These are phyloP conservation scores for Staurois parvus DNA, from an alignment of 2,797 vertebrate species.

Conservation along the genomic window DNA sequence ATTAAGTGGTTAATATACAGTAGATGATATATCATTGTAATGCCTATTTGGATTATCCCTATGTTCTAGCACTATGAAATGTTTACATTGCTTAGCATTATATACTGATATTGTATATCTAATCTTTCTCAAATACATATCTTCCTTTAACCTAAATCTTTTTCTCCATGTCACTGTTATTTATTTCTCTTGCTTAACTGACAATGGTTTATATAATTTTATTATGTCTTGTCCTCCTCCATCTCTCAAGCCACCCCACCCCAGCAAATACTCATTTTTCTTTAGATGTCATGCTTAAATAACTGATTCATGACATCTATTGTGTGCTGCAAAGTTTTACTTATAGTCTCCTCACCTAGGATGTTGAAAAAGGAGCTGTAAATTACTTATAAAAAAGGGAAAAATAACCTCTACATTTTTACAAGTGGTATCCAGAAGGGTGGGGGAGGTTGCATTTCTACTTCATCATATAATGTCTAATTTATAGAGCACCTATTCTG, in stretches of 20 bases:
- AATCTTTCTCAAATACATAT: neutral
- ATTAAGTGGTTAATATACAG: no score
- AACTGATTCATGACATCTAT: slow-evolving; percentile 57
- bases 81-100: neutral
- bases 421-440: neutral
- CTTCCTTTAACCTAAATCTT: slow-evolving; percentile 28
- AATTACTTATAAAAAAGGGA: slow-evolving; percentile 48
- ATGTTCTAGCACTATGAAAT: neutral
- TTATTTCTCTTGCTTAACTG: slow-evolving; percentile 27
- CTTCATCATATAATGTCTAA: slow-evolving; percentile 42
- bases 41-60: neutral
- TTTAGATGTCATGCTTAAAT: slow-evolving; percentile 54
- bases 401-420: neutral
- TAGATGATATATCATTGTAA: neutral
- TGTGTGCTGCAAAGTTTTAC: slow-evolving; percentile 50
- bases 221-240: slow-evolving; percentile 17
- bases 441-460: slow-evolving; percentile 15
- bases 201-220: slow-evolving; percentile 54
- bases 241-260: neutral
- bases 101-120: slow-evolving; percentile 1
- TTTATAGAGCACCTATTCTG: slow-evolving; percentile 52
- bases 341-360: slow-evolving; percentile 45
- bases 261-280: slow-evolving; percentile 38
- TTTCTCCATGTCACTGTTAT: slow-evolving; percentile 19
- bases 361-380: slow-evolving; percentile 40